Conservation (phyloP, 2,888 invertebrate genomes). For the Lasioglossum leucozonium region DNA sequence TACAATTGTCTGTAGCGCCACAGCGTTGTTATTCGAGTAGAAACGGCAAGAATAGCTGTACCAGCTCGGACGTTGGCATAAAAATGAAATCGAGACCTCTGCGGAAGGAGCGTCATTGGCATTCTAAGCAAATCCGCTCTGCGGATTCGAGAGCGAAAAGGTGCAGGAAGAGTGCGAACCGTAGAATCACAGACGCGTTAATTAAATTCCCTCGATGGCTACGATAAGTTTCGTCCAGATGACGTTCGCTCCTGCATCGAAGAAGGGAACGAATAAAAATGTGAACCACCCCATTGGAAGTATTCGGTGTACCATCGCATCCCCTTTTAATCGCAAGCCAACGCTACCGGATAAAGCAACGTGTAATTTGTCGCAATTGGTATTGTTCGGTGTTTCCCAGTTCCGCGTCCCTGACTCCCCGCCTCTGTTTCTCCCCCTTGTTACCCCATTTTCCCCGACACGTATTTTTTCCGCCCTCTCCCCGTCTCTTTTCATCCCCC, state of each 20-base stretch:
- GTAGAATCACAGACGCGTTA: conserved; percentile 18
- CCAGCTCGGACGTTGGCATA: background rate
- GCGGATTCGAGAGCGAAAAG: background rate
- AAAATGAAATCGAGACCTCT: background rate
- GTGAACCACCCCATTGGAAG: conserved; percentile 22
- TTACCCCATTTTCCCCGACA: conserved; percentile 19
- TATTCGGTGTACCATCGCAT: conserved; percentile 18
- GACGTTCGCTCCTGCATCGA: background rate
- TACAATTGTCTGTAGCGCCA: no score
- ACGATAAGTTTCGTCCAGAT: background rate
- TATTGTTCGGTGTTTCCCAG: conserved; percentile 54
- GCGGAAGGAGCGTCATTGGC: background rate
- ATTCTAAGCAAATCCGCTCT: background rate
- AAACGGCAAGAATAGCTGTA: background rate
- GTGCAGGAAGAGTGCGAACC: background rate
- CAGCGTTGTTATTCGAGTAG: background rate
- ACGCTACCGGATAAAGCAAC: conserved; percentile 50
- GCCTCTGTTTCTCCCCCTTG: background rate
- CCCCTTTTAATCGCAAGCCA: conserved; percentile 47
- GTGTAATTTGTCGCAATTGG: conserved; percentile 63
- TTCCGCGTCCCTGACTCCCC: conserved; percentile 14
- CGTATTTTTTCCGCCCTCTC: conserved; percentile 3
- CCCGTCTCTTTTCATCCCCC: background rate
- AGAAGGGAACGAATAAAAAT: background rate
- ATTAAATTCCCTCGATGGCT: conserved; percentile 30